Conservation (phyloP, 2,113 vertebrate species). For the Phyllostomus discolor region DNA sequence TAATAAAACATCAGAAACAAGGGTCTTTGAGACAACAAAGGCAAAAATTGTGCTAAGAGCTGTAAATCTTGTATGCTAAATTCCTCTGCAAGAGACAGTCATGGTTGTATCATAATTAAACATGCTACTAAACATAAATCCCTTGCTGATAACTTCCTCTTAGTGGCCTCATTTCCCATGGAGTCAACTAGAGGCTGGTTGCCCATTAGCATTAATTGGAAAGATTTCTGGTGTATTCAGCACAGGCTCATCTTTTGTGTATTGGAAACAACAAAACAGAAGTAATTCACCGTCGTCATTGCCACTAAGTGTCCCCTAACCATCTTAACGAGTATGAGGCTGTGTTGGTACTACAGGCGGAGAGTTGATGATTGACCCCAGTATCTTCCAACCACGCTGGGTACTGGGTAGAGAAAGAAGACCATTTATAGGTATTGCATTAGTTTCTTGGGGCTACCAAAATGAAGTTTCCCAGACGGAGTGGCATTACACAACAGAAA, state of each 20-base stretch:
- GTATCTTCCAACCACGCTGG: neutral
- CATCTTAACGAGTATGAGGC: neutral
- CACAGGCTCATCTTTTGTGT: conserved; percentile 26
- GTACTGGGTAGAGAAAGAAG: neutral
- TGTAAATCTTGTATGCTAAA: conserved; percentile 54
- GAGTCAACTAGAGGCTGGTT: conserved; percentile 36
- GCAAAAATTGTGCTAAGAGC: conserved; percentile 55
- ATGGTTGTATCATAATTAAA: conserved; percentile 72
- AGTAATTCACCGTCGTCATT: neutral
- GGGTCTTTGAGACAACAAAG: conserved; percentile 77
- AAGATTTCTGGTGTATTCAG: conserved; percentile 53
- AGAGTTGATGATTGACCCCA: neutral
- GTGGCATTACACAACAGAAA: neutral
- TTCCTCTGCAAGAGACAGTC: conserved; percentile 66
- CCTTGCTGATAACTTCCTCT: conserved; percentile 57
- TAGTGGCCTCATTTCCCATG: conserved; percentile 45
- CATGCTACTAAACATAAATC: conserved; percentile 63
- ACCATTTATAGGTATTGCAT: neutral
- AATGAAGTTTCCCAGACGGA: neutral
- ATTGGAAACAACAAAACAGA: conserved; percentile 37
- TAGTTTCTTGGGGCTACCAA: neutral
- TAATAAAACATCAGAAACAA: conserved; percentile 31
- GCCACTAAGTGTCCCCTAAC: neutral
- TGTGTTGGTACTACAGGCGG: neutral
- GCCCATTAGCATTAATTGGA: conserved; percentile 44